Conservation (phyloP, 2,797 vertebrate genomes). For the Epinephelus awoara region DNA sequence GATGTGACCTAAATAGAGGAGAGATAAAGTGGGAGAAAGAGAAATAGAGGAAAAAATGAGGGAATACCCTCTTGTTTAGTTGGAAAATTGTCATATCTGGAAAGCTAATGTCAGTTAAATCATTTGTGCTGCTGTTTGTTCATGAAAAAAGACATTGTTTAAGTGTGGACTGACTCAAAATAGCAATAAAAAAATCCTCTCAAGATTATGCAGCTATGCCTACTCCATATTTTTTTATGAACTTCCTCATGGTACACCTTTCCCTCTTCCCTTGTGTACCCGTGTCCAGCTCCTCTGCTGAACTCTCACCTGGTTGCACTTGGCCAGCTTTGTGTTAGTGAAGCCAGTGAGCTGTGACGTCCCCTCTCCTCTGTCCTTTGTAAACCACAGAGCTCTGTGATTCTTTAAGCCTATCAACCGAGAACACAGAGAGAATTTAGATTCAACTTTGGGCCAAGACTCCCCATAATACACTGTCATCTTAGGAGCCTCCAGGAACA, state of each 20-base stretch:
- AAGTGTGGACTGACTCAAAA: too few relatives aligned
- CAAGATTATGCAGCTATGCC: not conserved
- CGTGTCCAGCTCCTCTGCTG: conserved; percentile 39
- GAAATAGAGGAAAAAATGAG: not conserved
- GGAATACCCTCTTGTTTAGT: not conserved
- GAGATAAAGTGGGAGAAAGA: not conserved
- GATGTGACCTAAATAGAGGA: conserved; percentile 74
- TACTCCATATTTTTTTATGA: not conserved
- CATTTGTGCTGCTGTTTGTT: too few relatives aligned
- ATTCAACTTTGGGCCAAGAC: conserved; percentile 44
- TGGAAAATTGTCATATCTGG: conserved; percentile 5
- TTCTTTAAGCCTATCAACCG: conserved; percentile 46
- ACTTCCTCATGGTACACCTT: not conserved
- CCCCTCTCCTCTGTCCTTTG: conserved; percentile 62
- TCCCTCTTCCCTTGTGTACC: conserved; percentile 14
- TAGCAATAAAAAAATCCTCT: too few relatives aligned
- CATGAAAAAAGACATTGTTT: too few relatives aligned
- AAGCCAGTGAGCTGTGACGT: conserved; percentile 55
- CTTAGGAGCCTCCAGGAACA: conserved; percentile 26
- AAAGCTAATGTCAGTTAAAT: too few relatives aligned
- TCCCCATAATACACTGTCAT: conserved; percentile 35
- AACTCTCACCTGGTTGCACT: conserved; percentile 68
- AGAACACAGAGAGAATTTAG: conserved; percentile 46
- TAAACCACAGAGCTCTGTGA: conserved; percentile 40
- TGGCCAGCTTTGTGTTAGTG: conserved; percentile 45